Evolutionary conservation across 2,888 invertebrate genomes (phyloP).

Genomic region (Archips crataeganus): DNA sequence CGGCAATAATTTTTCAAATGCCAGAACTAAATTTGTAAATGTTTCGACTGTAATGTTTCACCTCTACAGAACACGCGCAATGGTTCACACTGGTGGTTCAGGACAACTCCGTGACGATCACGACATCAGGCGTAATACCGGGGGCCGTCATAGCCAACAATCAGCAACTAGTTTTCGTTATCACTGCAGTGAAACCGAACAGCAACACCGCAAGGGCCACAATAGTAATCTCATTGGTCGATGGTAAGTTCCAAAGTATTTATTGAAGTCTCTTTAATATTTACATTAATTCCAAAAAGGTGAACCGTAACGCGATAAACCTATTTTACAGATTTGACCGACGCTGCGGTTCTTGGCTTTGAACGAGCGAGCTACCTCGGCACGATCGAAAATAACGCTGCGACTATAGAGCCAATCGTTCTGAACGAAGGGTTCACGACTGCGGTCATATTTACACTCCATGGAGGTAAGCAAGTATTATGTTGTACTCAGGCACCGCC

Average conservation of each 20-base stretch:
- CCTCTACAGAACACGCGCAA: slow-evolving; percentile 13
- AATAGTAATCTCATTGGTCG: slow-evolving; percentile 34
- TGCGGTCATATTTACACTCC: slow-evolving; percentile 41
- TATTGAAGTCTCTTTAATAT: too few relatives aligned
- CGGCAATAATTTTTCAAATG: not conserved
- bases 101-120: slow-evolving; percentile 40
- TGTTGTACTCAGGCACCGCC: not conserved
- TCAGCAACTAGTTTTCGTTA: slow-evolving; percentile 45
- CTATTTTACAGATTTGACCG: slow-evolving; percentile 44
- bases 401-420: slow-evolving; percentile 41
- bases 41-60: not conserved
- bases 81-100: slow-evolving; percentile 42
- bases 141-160: slow-evolving; percentile 44
- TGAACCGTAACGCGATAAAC: slow-evolving; percentile 35
- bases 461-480: slow-evolving; percentile 43
- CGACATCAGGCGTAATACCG: slow-evolving; percentile 35
- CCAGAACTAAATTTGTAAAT: not conserved
- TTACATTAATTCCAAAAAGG: not conserved
- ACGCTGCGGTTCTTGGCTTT: slow-evolving; percentile 45
- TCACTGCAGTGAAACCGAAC: slow-evolving; percentile 44
- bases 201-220: slow-evolving; percentile 39
- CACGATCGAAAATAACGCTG: slow-evolving; percentile 36
- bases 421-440: slow-evolving; percentile 44
- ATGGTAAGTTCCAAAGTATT: slow-evolving; percentile 3
- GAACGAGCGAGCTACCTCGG: slow-evolving; percentile 48